Conservation (phyloP, 2,113 vertebrate genomes). For the Gavia stellata region DNA sequence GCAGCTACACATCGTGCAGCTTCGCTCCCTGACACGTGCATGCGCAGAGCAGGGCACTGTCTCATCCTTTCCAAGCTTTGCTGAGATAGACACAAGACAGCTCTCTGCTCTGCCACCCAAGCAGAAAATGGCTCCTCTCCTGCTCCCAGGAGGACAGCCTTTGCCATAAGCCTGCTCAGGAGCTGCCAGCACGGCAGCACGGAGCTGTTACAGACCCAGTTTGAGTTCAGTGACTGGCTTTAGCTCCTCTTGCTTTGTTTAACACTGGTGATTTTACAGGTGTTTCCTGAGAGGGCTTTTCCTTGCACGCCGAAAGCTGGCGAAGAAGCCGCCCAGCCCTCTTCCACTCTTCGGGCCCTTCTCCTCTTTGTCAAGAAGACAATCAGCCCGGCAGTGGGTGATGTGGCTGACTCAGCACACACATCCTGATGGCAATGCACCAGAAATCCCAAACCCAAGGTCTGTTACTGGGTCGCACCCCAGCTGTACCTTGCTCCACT, state of each 20-base stretch:
- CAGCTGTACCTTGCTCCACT: background rate
- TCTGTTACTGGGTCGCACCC: fast-evolving
- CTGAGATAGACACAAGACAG: background rate
- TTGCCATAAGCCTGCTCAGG: background rate
- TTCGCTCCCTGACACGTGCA: fast-evolving
- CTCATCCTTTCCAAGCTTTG: background rate
- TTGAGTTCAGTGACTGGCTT: background rate
- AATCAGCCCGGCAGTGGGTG: fast-evolving
- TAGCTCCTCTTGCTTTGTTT: background rate
- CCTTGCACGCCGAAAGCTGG: background rate
- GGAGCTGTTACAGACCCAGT: background rate
- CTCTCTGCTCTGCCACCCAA: background rate
- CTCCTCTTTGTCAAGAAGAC: background rate
- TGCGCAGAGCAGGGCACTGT: background rate
- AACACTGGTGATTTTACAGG: background rate
- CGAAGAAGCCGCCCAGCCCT: background rate
- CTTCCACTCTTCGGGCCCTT: background rate
- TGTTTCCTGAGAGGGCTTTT: conserved; percentile 16
- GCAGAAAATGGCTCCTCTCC: background rate
- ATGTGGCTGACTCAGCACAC: background rate
- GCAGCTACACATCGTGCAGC: background rate
- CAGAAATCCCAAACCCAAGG: background rate
- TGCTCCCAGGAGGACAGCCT: background rate
- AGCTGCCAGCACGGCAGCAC: background rate
- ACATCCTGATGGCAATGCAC: background rate